Percentiles rank a stretch among this genome's conserved stretches.
phyloP scores from a whole-genome alignment of 2,113 vertebrate species.

The Hippocampus mohnikei region DNA sequence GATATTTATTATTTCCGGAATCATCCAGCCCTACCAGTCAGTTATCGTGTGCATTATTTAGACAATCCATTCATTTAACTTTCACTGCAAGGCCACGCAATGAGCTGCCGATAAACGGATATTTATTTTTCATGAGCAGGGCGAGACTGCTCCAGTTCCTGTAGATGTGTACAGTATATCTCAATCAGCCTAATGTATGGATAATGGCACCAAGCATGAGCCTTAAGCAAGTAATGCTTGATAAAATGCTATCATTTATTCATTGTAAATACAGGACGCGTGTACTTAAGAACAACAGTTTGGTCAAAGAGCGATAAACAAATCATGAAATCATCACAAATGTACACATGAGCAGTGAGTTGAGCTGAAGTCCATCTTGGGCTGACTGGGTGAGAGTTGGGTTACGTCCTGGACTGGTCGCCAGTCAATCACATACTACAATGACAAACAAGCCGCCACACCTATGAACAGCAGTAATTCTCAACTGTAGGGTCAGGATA shows the following conservation, averaged over 20 bases:
- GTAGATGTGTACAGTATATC: not conserved
- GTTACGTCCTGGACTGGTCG: not conserved
- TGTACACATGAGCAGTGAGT: not conserved
- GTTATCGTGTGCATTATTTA: not conserved
- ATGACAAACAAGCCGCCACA: no score
- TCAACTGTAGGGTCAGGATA: no score
- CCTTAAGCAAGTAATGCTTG: not conserved
- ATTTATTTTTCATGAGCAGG: not conserved
- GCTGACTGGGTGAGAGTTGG: no score
- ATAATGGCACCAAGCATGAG: not conserved
- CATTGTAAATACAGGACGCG: not conserved
- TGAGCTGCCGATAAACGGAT: not conserved
- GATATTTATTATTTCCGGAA: no score
- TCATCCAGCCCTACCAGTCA: no score
- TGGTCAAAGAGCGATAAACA: not conserved
- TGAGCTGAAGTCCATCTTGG: not conserved
- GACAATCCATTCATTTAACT: not conserved
- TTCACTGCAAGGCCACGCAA: not conserved
- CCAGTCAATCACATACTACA: not conserved
- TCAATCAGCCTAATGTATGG: not conserved
- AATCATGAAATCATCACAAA: not conserved
- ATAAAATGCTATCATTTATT: not conserved
- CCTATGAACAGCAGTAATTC: no score
- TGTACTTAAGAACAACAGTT: not conserved
- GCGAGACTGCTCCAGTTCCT: not conserved